Percentiles rank a stretch among this genome's conserved stretches.
Conservation (phyloP, 2,888 invertebrate species). For the Mimumesa dahlbomi region DNA sequence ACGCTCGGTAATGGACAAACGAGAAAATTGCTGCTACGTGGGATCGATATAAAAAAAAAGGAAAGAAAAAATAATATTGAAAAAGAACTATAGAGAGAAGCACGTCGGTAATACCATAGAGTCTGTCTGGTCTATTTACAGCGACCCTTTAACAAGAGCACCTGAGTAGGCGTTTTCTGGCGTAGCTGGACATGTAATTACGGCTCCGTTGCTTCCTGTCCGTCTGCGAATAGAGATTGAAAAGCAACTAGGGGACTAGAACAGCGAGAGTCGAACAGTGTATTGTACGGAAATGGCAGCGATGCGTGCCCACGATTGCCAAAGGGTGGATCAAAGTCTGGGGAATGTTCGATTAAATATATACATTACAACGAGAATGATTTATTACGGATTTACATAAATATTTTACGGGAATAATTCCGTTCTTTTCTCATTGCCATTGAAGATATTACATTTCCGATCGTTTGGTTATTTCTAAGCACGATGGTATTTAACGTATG, state of each 20-base stretch:
- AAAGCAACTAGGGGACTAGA: constrained; percentile 38
- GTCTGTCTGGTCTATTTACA: constrained; percentile 51
- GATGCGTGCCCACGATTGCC: constrained; percentile 42
- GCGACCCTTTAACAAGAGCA: constrained; percentile 42
- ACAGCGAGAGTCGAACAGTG: constrained; percentile 28
- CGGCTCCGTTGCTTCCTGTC: constrained; percentile 46
- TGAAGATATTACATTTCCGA: too few relatives aligned
- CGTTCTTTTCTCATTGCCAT: too few relatives aligned
- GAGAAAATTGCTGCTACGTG: too few relatives aligned
- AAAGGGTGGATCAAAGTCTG: constrained; percentile 2
- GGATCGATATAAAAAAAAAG: too few relatives aligned
- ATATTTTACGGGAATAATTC: too few relatives aligned
- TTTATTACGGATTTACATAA: too few relatives aligned
- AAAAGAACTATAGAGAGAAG: constrained; percentile 2
- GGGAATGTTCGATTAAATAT: too few relatives aligned
- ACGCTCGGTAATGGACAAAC: constrained; percentile 17
- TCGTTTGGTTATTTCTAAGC: too few relatives aligned
- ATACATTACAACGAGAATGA: too few relatives aligned
- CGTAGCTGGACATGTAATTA: constrained; percentile 48
- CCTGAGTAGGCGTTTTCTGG: constrained; percentile 43
- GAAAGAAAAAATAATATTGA: too few relatives aligned
- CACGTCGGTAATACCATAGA: constrained; percentile 25
- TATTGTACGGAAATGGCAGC: constrained; percentile 49
- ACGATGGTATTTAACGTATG: too few relatives aligned
- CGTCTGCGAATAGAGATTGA: constrained; percentile 23